Conservation (phyloP, 2,113 vertebrate species). For the Garra rufa region DNA sequence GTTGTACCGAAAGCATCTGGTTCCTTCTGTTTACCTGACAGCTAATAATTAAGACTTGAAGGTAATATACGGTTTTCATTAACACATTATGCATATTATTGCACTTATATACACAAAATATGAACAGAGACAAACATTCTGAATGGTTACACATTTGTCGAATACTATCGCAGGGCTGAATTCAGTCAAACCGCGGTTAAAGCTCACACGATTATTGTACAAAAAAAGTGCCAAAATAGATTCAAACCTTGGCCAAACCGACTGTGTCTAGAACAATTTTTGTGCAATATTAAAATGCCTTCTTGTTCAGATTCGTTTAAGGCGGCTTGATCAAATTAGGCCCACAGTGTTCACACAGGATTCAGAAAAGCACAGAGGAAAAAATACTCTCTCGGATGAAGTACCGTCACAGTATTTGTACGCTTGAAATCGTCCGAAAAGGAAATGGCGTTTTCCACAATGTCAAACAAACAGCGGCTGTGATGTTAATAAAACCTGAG, state of each 20-base stretch:
- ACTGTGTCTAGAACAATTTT: constrained; percentile 56
- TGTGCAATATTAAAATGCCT: constrained; percentile 51
- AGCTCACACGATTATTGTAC: constrained; percentile 33
- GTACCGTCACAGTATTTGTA: constrained; percentile 65
- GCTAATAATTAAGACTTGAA: constrained; percentile 53
- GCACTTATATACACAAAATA: constrained; percentile 57
- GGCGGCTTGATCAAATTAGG: constrained; percentile 51
- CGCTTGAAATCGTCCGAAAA: constrained; percentile 16
- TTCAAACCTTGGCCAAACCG: constrained; percentile 57
- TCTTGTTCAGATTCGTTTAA: constrained; percentile 21
- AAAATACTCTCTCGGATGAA: constrained; percentile 56
- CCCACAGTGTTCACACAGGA: constrained; percentile 32
- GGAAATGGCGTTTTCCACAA: constrained; percentile 61
- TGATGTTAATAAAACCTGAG: constrained; percentile 81
- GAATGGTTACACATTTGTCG: constrained; percentile 6
- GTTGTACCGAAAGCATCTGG: constrained; percentile 16
- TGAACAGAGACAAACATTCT: constrained; percentile 49
- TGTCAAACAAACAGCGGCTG: constrained; percentile 67
- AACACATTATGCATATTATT: constrained; percentile 59
- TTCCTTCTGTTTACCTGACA: constrained; percentile 39
- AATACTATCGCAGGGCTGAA: constrained; percentile 28
- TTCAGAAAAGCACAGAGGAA: constrained; percentile 52
- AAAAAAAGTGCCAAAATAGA: constrained; percentile 33
- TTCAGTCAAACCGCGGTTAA: constrained; percentile 34
- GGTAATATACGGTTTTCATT: constrained; percentile 44